Evolutionary conservation across 2,888 invertebrate species (phyloP).

Genomic region (Caenorhabditis sp.): DNA sequence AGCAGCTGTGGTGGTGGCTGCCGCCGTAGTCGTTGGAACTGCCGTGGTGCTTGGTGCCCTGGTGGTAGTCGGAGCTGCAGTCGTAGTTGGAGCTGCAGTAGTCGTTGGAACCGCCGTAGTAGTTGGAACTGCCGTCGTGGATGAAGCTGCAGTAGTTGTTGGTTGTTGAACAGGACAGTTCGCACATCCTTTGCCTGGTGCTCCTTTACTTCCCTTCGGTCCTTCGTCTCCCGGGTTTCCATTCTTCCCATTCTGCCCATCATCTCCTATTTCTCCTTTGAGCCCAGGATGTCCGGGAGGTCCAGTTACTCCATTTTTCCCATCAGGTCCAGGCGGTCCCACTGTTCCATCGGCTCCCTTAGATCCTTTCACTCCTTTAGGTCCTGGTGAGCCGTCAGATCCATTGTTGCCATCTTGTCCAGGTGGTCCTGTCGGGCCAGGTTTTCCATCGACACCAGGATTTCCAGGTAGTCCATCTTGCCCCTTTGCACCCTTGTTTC

Average conservation of each 20-base stretch:
- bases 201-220: background rate
- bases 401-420: constrained; percentile 26
- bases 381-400: constrained; percentile 14
- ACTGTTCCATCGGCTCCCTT: constrained; percentile 31
- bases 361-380: constrained; percentile 23
- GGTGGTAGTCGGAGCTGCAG: background rate
- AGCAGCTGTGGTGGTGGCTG: no score
- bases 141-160: background rate
- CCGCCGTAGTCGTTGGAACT: no score
- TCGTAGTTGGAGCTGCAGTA: constrained; percentile 6
- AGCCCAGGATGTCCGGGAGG: constrained; percentile 14
- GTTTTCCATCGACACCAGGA: constrained; percentile 30
- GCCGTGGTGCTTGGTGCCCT: background rate
- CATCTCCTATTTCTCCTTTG: constrained; percentile 1
- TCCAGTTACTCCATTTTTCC: constrained; percentile 35
- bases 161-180: background rate
- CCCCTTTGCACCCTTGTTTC: background rate
- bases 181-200: constrained; percentile 8
- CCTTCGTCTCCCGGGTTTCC: background rate
- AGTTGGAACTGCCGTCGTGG: constrained; percentile 11
- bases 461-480: constrained; percentile 37
- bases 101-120: no score
- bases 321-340: constrained; percentile 13
- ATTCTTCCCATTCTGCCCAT: background rate
- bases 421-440: constrained; percentile 39